Conservation (phyloP, 2,797 vertebrate species). For the Tarsius wallacei region DNA sequence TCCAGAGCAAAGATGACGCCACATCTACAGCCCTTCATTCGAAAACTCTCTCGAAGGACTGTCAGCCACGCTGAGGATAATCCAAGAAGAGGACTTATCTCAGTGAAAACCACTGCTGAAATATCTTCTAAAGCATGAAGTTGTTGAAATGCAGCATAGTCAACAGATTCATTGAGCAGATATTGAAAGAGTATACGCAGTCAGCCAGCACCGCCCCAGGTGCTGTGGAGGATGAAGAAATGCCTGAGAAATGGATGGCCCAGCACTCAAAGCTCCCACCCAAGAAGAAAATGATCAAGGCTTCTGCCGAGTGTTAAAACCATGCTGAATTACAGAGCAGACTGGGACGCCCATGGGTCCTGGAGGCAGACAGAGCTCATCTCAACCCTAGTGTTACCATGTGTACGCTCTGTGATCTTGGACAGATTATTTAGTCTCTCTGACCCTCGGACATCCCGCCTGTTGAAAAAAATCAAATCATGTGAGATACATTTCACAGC, state of each 20-base stretch:
- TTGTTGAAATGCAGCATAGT: neutral
- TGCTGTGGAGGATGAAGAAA: neutral
- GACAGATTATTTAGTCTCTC: neutral
- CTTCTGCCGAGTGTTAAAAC: neutral
- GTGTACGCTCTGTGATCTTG: neutral
- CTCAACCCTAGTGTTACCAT: neutral
- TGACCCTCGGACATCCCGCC: neutral
- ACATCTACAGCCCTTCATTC: accelerated
- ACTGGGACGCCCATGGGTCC: neutral
- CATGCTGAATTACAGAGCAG: accelerated
- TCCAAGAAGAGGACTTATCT: neutral
- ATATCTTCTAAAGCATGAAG: neutral
- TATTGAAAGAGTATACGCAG: neutral
- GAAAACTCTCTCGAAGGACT: neutral
- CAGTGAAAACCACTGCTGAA: neutral
- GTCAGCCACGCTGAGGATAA: neutral
- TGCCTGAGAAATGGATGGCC: neutral
- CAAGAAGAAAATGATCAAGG: neutral
- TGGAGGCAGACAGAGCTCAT: neutral
- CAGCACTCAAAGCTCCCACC: neutral
- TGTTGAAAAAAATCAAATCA: neutral
- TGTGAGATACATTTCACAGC: neutral
- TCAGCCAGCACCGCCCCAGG: neutral
- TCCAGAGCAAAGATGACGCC: neutral
- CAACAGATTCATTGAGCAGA: neutral